Percentiles rank a stretch among this genome's conserved stretches.
Evolutionary conservation across 2,888 invertebrate genomes (phyloP).

Genomic region (Blastobasis lacticolella): DNA sequence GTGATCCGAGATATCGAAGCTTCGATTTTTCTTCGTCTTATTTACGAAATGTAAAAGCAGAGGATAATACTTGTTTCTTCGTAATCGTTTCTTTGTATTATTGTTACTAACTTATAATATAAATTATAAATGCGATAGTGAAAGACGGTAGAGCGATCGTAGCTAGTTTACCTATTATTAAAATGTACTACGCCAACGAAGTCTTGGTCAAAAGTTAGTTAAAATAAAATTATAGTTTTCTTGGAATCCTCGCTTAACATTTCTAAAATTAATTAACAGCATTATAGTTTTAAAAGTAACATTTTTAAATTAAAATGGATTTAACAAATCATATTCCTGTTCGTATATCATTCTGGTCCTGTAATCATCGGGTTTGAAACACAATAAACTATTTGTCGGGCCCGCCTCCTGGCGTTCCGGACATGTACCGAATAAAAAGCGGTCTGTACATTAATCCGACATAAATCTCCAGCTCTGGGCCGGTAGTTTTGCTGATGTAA

Average conservation of each 20-base stretch:
- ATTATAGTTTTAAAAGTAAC: not conserved
- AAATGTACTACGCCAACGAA: no score
- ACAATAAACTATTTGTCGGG: slow-evolving; percentile 53
- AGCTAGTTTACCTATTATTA: no score
- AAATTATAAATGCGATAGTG: no score
- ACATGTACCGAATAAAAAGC: slow-evolving; percentile 60
- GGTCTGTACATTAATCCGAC: slow-evolving; percentile 63
- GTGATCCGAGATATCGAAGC: not conserved
- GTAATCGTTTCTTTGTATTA: no score
- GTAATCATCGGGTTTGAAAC: slow-evolving; percentile 40
- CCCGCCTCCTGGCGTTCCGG: slow-evolving; percentile 61
- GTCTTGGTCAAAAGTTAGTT: no score
- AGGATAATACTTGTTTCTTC: no score
- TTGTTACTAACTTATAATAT: no score
- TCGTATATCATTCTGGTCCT: slow-evolving; percentile 19
- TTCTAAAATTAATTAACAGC: not conserved
- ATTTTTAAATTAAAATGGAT: slow-evolving; percentile 5
- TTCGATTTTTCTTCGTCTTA: no score
- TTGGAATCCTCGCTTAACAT: not conserved
- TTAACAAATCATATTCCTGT: not conserved
- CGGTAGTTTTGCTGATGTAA: slow-evolving; percentile 59
- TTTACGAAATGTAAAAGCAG: no score
- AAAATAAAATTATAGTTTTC: no score
- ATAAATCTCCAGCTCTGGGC: slow-evolving; percentile 59
- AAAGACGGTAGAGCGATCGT: no score